Base-by-base conservation (phyloP, 1,140 invertebrate species). In the Polypedilum vanderplanki region DNA sequence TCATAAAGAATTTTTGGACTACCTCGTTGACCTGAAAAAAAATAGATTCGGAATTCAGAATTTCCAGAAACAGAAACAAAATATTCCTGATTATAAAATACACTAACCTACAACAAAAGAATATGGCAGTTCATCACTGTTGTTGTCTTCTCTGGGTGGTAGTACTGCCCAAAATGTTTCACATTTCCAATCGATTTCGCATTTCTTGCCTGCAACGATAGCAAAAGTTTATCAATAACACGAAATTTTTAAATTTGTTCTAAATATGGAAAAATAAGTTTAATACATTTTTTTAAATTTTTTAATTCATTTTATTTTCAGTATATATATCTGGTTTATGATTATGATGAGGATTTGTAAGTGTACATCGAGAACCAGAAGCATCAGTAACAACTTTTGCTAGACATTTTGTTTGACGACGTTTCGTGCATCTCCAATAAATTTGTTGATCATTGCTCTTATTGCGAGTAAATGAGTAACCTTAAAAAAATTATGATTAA, bases 11-110 rank as follows among this genome's bases (percentile, higher is more conserved):
- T 74, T 76, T 79, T 79, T n/a, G 75, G 76, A 8, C 76, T 33
- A 40, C 78, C 78, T 7, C 78, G 75, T 40, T 79, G 78, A 10
- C 78, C n/a, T n/a, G n/a, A n/a, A n/a, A n/a, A n/a, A n/a, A n/a
- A n/a, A n/a, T n/a, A n/a, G n/a, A n/a, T n/a, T n/a, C n/a, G n/a
- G n/a, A n/a, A n/a, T n/a, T n/a, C n/a, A n/a, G n/a, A n/a, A n/a
- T n/a, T n/a, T n/a, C n/a, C n/a, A n/a, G n/a, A n/a, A n/a, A n/a
- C n/a, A n/a, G n/a, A n/a, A n/a, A n/a, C n/a, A n/a, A n/a, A n/a
- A n/a, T n/a, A n/a, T n/a, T n/a, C n/a, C n/a, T n/a, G n/a, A n/a
- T n/a, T n/a, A n/a, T n/a, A n/a, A n/a, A n/a, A n/a, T n/a, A n/a
- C n/a, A n/a, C n/a, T n/a, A n/a, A n/a, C n/a, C 77, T 18, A 20